phyloP scores from a whole-genome alignment of 2,888 invertebrate genomes.

The Rotaria macrura region DNA sequence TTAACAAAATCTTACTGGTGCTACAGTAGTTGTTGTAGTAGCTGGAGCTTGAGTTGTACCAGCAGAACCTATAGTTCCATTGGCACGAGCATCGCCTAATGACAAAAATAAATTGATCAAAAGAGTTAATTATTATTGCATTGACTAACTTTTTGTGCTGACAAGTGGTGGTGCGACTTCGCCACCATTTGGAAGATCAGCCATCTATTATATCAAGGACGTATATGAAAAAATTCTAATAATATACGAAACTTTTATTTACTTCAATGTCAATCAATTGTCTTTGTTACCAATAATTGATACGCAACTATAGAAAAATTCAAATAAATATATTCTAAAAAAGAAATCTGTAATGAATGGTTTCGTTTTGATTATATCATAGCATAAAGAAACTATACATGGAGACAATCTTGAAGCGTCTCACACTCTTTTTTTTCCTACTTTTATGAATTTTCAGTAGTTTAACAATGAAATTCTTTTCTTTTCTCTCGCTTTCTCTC shows the following conservation, averaged over 20 bases:
- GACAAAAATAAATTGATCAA: background rate
- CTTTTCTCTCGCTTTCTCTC: background rate
- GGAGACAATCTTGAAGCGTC: background rate
- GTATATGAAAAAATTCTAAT: background rate
- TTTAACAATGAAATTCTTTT: background rate
- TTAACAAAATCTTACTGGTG: background rate
- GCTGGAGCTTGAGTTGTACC: background rate
- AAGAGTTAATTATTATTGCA: background rate
- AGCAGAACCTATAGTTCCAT: background rate
- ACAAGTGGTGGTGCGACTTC: background rate
- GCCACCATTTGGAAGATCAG: background rate
- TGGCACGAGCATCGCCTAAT: background rate
- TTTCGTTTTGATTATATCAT: background rate
- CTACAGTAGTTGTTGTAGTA: background rate
- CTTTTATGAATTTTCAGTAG: background rate
- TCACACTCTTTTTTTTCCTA: background rate
- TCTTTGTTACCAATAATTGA: background rate
- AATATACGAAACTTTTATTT: background rate
- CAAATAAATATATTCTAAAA: background rate
- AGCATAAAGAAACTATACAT: background rate
- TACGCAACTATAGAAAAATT: background rate
- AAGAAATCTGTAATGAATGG: background rate
- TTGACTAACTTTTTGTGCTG: background rate
- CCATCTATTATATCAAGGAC: background rate
- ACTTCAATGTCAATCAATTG: background rate